These are phyloP conservation scores for Hypolimnas misippus DNA, from an alignment of 2,888 invertebrate genomes.

Conservation along the genomic window DNA sequence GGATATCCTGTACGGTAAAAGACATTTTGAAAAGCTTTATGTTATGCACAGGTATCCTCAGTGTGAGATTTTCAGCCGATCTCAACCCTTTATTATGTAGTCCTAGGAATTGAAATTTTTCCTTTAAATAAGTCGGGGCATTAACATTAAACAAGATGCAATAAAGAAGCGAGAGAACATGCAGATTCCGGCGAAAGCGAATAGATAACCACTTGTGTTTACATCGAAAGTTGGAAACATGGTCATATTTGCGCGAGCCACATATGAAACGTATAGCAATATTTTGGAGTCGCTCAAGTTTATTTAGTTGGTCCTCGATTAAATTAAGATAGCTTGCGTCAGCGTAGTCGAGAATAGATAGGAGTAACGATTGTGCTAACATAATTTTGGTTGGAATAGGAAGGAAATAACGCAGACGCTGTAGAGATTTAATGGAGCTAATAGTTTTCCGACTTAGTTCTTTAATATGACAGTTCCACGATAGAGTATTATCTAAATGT, in stretches of 20 bases:
- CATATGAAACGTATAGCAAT: not conserved
- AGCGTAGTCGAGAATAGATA: not conserved
- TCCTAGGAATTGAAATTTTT: not conserved
- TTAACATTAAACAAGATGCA: not conserved
- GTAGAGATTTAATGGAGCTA: not conserved
- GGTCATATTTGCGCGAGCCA: conserved; percentile 2
- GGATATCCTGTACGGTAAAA: too few species aligned
- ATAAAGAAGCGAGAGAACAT: not conserved
- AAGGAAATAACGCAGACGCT: not conserved
- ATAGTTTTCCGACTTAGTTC: too few species aligned
- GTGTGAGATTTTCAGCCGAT: not conserved
- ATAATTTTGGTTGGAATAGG: not conserved
- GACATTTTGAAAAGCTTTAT: not conserved
- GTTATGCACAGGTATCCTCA: not conserved
- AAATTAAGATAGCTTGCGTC: not conserved
- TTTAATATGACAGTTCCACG: too few species aligned
- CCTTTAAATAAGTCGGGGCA: not conserved
- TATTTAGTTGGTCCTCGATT: conserved; percentile 6
- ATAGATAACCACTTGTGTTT: not conserved
- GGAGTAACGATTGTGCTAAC: not conserved
- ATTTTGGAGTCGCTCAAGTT: conserved; percentile 5
- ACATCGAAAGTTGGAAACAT: not conserved
- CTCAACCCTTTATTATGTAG: not conserved
- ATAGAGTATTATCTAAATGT: too few species aligned
- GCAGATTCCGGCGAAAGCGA: not conserved